A percentile compares a stretch with the other conserved stretches of the same genome.
Conservation (phyloP, 64 coral and sea anemone genomes). For the Orbicella faveolata region DNA sequence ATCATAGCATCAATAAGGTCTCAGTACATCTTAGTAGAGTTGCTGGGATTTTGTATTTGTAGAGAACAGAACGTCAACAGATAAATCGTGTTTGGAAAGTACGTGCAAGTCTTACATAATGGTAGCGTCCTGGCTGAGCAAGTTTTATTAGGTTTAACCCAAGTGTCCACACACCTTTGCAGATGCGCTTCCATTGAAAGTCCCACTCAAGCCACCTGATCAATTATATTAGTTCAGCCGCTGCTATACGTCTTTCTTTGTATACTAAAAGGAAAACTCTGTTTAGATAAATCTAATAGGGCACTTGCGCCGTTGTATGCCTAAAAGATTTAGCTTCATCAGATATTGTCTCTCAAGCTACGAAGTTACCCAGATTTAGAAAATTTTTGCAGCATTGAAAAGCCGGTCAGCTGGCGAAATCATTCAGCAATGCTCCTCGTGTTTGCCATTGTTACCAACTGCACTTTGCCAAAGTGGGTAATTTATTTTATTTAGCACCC, state of each 20-base stretch:
- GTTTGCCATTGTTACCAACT: background rate
- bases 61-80: no score
- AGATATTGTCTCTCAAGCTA: no score
- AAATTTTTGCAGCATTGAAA: background rate
- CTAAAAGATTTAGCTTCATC: background rate
- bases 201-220: background rate
- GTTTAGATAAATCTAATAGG: background rate
- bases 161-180: background rate
- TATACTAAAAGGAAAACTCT: background rate
- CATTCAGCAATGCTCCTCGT: background rate
- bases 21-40: no score
- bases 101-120: background rate
- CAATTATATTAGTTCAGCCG: background rate
- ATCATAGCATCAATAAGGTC: no score
- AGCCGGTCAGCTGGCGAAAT: background rate
- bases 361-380: no score
- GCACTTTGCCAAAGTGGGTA: background rate
- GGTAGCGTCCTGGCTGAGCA: background rate
- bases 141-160: background rate
- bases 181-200: background rate
- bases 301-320: background rate
- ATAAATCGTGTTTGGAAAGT: no score
- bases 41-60: no score
- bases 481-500: background rate
- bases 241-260: background rate